phyloP scores from a whole-genome alignment of 2,888 invertebrate genomes.

The Zhuqinia jingwanae region DNA sequence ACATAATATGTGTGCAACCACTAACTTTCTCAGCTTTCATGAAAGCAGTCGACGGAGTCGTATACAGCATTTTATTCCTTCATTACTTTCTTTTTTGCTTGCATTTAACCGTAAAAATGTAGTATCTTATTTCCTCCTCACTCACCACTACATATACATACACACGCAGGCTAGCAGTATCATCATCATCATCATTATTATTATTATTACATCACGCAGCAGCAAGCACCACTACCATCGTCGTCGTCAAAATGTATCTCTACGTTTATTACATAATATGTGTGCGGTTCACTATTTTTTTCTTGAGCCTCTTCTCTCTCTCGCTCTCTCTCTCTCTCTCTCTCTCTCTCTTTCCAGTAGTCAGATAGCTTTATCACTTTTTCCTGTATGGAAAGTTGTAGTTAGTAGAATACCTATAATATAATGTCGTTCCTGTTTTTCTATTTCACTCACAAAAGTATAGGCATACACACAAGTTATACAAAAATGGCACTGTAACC shows the following conservation, averaged over 20 bases:
- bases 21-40: slow-evolving; percentile 64
- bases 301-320: too few relatives aligned
- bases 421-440: slow-evolving; percentile 11
- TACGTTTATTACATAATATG: slow-evolving; percentile 50
- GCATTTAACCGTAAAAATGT: slow-evolving; percentile 68
- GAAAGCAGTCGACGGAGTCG: slow-evolving; percentile 28
- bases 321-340: too few relatives aligned
- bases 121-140: slow-evolving; percentile 57
- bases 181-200: slow-evolving; percentile 29
- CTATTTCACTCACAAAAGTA: slow-evolving; percentile 36
- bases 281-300: slow-evolving; percentile 59
- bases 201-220: too few relatives aligned
- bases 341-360: too few relatives aligned
- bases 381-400: background rate
- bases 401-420: too few relatives aligned
- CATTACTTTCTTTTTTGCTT: slow-evolving; percentile 69
- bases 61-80: slow-evolving; percentile 63
- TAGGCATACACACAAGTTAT: too few relatives aligned
- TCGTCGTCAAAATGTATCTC: background rate
- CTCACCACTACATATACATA: background rate
- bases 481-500: slow-evolving; percentile 12
- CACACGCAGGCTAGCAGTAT: too few relatives aligned
- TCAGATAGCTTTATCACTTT: slow-evolving; percentile 65
- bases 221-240: slow-evolving; percentile 4
- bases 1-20: slow-evolving; percentile 49